These are phyloP conservation scores for Pelusios castaneus DNA, from an alignment of 2,113 vertebrate species.

Conservation along the genomic window DNA sequence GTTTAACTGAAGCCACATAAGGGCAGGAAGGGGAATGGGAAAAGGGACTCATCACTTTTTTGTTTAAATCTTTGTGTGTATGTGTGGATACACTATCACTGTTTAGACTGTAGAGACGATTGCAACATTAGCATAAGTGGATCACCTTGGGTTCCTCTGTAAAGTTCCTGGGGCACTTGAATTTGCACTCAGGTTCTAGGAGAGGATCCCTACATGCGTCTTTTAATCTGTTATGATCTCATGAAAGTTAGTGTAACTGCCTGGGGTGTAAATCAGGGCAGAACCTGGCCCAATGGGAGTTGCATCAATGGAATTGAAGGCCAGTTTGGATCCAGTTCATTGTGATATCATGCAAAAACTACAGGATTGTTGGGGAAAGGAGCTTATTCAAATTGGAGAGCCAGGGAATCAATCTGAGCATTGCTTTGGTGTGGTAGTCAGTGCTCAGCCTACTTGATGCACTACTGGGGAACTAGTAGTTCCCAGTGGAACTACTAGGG, in stretches of 20 bases:
- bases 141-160: neutral
- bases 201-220: neutral
- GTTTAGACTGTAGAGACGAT: neutral
- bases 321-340: neutral
- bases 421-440: neutral
- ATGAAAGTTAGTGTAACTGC: neutral
- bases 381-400: neutral
- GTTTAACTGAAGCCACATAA: neutral
- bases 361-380: neutral
- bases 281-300: neutral
- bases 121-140: neutral
- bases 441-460: neutral
- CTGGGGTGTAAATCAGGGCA: fast-evolving
- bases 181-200: neutral
- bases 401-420: fast-evolving
- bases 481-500: neutral
- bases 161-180: neutral
- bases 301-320: neutral
- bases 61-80: neutral
- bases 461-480: no score
- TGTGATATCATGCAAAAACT: neutral
- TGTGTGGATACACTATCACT: neutral
- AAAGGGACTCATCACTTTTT: neutral
- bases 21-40: neutral
- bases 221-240: neutral